phyloP scores from a whole-genome alignment of 2,888 invertebrate genomes.

The Ptychoptera contaminata region DNA sequence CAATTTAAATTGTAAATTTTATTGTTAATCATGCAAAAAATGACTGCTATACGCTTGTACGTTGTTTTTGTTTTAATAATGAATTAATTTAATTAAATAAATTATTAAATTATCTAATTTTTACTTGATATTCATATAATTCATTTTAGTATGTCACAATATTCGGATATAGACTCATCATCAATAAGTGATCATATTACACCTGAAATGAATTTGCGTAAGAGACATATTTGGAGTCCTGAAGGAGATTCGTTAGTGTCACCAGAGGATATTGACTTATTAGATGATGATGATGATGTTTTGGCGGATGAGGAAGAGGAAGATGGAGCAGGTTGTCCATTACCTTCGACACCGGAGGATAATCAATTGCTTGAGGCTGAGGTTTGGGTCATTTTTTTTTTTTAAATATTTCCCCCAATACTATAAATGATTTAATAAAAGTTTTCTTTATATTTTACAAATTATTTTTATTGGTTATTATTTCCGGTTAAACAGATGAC shows the following conservation, averaged over 20 bases:
- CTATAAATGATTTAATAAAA: neutral
- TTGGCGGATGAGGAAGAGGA: slow-evolving; percentile 36
- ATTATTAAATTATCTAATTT: too few relatives aligned
- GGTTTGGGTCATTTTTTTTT: slow-evolving; percentile 20
- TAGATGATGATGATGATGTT: slow-evolving; percentile 31
- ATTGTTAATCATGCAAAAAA: too few relatives aligned
- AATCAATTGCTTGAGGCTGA: slow-evolving; percentile 69
- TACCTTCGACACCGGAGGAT: slow-evolving; percentile 77
- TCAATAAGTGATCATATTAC: too few relatives aligned
- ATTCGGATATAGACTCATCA: too few relatives aligned
- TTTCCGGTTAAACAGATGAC: slow-evolving; percentile 40
- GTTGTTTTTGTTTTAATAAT: too few relatives aligned
- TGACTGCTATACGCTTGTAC: too few relatives aligned
- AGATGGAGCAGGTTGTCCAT: slow-evolving; percentile 67
- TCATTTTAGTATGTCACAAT: too few relatives aligned
- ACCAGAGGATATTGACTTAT: slow-evolving; percentile 21
- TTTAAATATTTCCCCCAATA: too few relatives aligned
- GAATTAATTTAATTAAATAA: too few relatives aligned
- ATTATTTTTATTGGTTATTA: slow-evolving; percentile 4
- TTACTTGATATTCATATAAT: too few relatives aligned
- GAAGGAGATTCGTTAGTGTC: slow-evolving; percentile 21
- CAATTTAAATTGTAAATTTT: too few relatives aligned
- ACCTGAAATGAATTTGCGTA: slow-evolving; percentile 15
- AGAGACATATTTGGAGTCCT: slow-evolving; percentile 27
- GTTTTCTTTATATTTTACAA: slow-evolving; percentile 8